Percentiles rank a stretch among this genome's conserved stretches.
These are phyloP conservation scores for Corella eumyota DNA, from an alignment of 23 tunicate genomes.

Conservation along the genomic window DNA sequence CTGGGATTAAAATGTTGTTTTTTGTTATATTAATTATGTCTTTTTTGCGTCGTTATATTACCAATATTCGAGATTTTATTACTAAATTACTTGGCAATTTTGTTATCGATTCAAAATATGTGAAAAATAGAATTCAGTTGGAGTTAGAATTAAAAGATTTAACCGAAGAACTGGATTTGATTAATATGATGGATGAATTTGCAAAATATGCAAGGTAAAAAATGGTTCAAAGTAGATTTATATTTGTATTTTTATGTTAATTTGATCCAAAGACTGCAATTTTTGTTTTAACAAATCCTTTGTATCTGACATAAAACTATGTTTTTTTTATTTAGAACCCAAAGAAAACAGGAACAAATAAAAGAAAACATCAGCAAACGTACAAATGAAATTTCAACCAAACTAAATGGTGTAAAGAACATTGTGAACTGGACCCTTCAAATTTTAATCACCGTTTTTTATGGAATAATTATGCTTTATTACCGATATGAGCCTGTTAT, in stretches of 20 bases:
- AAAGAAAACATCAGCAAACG: conserved; percentile 10
- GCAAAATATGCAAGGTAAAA: conserved; percentile 47
- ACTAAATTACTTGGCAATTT: not conserved
- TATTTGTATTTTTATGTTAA: too few species aligned
- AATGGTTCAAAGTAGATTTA: not conserved
- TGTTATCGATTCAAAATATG: not conserved
- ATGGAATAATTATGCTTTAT: conserved; percentile 9
- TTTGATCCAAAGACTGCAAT: too few species aligned
- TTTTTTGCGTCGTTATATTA: conserved; percentile 6
- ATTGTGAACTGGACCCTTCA: conserved; percentile 10
- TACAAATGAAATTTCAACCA: conserved; percentile 1
- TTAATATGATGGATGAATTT: conserved; percentile 70
- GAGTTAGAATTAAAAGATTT: conserved; percentile 14
- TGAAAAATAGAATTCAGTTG: not conserved
- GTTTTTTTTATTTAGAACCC: conserved; percentile 21
- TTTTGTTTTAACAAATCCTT: too few species aligned
- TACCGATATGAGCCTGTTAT: conserved; percentile 44
- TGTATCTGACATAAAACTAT: too few species aligned
- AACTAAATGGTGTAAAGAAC: conserved; percentile 1
- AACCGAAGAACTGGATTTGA: conserved; percentile 8
- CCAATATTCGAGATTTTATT: conserved; percentile 5
- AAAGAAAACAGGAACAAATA: conserved; percentile 35
- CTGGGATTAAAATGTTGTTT: conserved; percentile 86
- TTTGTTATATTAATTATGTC: conserved; percentile 15
- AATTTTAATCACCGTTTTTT: not conserved